phyloP scores from a whole-genome alignment of 2,797 vertebrate genomes.

The Vipera ursinii region DNA sequence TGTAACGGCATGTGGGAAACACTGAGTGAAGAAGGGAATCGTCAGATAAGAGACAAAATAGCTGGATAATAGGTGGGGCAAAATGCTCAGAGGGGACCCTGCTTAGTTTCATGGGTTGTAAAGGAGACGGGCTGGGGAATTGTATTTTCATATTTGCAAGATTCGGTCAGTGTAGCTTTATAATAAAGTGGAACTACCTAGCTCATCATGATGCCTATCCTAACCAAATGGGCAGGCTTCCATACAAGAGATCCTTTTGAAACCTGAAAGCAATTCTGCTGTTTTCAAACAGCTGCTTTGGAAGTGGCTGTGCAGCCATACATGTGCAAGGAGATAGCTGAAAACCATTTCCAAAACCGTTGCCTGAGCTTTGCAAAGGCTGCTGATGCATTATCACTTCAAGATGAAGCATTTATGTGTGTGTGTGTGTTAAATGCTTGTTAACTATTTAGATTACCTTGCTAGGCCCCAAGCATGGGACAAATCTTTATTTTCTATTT shows the following conservation, averaged over 20 bases:
- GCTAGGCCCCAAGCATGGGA: too few species aligned
- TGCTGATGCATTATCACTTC: not conserved
- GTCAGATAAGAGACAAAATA: not conserved
- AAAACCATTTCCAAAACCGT: not conserved
- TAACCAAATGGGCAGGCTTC: not conserved
- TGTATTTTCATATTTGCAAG: not conserved
- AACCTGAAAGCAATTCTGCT: not conserved
- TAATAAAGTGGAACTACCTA: not conserved
- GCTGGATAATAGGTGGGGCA: not conserved
- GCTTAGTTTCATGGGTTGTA: not conserved
- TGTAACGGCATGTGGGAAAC: not conserved
- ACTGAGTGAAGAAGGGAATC: not conserved
- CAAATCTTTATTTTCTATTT: too few species aligned
- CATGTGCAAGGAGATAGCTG: not conserved
- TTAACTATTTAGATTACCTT: too few species aligned
- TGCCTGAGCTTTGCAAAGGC: not conserved
- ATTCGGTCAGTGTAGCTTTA: not conserved
- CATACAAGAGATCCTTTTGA: not conserved
- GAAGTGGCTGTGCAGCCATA: not conserved
- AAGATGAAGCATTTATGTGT: too few species aligned
- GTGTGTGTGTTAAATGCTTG: too few species aligned
- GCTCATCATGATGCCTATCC: not conserved
- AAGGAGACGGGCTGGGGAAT: not conserved
- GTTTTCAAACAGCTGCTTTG: not conserved
- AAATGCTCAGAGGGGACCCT: not conserved